These are phyloP conservation scores for Eriosoma lanigerum DNA, from an alignment of 1,140 invertebrate genomes.

Conservation along the genomic window DNA sequence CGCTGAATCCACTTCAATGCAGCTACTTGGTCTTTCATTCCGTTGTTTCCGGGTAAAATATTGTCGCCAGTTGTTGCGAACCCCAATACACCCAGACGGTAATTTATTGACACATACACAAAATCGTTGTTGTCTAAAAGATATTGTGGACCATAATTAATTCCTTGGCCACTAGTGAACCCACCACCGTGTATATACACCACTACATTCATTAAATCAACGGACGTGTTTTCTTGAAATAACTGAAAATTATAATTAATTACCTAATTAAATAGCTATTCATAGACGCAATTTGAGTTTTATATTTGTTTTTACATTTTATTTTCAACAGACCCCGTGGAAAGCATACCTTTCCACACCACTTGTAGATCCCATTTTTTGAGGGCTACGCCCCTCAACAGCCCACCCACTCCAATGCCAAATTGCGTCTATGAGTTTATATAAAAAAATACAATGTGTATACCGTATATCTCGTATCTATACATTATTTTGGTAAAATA, in stretches of 20 bases:
- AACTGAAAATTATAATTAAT: constrained; percentile 1
- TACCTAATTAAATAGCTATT: background rate
- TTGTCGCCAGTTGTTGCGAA: constrained; percentile 65
- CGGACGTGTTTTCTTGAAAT: background rate
- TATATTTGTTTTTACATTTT: too few species aligned
- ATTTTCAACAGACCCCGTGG: too few species aligned
- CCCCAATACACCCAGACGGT: constrained; percentile 65
- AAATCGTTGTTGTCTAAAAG: constrained; percentile 63
- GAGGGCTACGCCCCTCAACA: too few species aligned
- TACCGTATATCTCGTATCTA: too few species aligned
- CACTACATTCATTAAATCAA: constrained; percentile 58
- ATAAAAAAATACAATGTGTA: too few species aligned
- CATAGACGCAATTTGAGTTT: too few species aligned
- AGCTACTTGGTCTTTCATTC: constrained; percentile 67
- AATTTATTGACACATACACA: constrained; percentile 67
- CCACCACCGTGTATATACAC: constrained; percentile 65
- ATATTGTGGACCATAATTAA: constrained; percentile 61
- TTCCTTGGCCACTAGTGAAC: constrained; percentile 63
- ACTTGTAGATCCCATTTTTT: too few species aligned
- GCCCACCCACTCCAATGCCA: too few species aligned
- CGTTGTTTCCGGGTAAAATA: constrained; percentile 65
- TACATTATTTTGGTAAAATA: too few species aligned
- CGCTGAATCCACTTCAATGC: constrained; percentile 67
- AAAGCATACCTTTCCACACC: too few species aligned
- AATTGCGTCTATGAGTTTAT: background rate